These are phyloP conservation scores for Myzus persicae DNA, from an alignment of 1,140 invertebrate genomes.

Conservation along the genomic window DNA sequence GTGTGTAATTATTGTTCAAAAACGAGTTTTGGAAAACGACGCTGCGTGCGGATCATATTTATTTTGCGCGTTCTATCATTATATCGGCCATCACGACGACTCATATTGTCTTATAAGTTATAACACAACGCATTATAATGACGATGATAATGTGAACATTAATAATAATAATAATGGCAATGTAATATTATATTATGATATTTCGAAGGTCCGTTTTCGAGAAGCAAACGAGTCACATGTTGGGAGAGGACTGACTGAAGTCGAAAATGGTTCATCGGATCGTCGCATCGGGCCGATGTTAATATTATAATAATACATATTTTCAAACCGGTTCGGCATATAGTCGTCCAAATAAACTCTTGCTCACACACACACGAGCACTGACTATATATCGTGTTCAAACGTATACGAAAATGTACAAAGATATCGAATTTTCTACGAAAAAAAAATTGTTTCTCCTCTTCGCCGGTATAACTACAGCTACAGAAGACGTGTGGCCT, in stretches of 20 bases:
- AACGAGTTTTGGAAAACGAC: constrained; percentile 24
- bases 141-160: not conserved
- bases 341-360: not conserved
- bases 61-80: not conserved
- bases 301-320: constrained; percentile 14
- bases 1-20: not conserved
- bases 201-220: too few species aligned
- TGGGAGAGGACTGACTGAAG: too few species aligned
- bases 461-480: not conserved
- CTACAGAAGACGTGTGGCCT: too few species aligned
- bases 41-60: not conserved
- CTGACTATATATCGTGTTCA: not conserved
- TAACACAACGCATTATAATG: not conserved
- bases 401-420: not conserved
- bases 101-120: not conserved
- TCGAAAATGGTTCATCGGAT: too few species aligned
- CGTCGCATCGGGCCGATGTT: not conserved
- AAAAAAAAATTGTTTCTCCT: not conserved
- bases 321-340: not conserved
- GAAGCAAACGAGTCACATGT: too few species aligned
- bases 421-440: not conserved
- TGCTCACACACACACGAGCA: not conserved
- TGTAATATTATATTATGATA: too few species aligned
- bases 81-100: not conserved
- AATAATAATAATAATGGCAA: too few species aligned